Base-by-base conservation (phyloP, 2,113 vertebrate species). In the Corvus hawaiiensis region DNA sequence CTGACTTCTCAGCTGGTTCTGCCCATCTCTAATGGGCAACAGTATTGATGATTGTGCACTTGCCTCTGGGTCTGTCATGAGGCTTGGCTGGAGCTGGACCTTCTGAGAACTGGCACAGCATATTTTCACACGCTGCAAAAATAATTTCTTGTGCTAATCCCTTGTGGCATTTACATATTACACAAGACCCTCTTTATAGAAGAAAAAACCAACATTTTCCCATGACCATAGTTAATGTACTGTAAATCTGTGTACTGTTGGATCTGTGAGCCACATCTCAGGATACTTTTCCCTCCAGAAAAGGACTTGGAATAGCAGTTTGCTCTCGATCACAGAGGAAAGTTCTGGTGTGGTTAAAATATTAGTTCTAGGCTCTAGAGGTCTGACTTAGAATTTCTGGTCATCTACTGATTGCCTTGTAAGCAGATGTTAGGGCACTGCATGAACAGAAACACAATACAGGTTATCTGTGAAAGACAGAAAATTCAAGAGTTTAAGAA, bases 171-270 rank as follows among this genome's bases (percentile, higher is more conserved):
- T 91, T 93, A 86, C 87, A 94, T 93, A 81, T 96, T 93, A 94
- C 87, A 96, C 91, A 96, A 95, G 86, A 92, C 83, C 67, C 74
- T 78, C 92, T 96, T 92, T 81, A 87, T 17, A 89, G 84, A 76
- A 91, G 64, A 66, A 90, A 68, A 89, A 71, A 58, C 0, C 62
- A 94, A 64, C 73, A 22, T 94, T 96, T 97, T 97, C 96, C 96
- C 95, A 95, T 97, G 96, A 96, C 94, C 92, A 93, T 44, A 89
- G 86, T 95, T 96, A 96, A 96, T 95, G 93, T 79, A 95, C 86
- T 83, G 86, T 96, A 96, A 96, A 96, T 96, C 93, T 97, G 71
- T 77, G 91, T 95, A 69, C 83, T 85, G 88, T 12, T 90, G 76
- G 83, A 79, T 93, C 56, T 86, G 48, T 8, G 43, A 92, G 61